phyloP scores from a whole-genome alignment of 2,888 invertebrate species.

The Neocrepidodera transversa region DNA sequence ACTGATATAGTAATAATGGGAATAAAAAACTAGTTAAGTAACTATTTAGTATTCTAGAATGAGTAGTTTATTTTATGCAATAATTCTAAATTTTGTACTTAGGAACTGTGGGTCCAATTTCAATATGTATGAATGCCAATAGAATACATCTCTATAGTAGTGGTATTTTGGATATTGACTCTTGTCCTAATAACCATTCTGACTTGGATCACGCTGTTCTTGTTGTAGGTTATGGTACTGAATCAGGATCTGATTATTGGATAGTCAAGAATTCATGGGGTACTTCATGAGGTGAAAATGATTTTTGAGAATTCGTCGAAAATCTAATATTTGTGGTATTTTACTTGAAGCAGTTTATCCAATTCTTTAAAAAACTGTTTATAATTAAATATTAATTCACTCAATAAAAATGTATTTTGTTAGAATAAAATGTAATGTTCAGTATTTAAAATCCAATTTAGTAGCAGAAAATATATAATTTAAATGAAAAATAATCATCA shows the following conservation, averaged over 20 bases:
- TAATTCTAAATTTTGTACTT: too few relatives aligned
- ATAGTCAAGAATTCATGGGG: conserved; percentile 19
- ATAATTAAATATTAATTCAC: too few relatives aligned
- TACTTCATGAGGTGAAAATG: conserved; percentile 1
- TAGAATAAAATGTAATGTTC: too few relatives aligned
- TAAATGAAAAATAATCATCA: too few relatives aligned
- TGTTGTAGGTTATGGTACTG: conserved; percentile 12
- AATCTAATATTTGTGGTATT: conserved; percentile 4
- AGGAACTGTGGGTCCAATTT: conserved; percentile 19
- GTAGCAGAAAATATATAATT: too few relatives aligned
- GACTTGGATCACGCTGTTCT: conserved; percentile 16
- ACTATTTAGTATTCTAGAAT: too few relatives aligned
- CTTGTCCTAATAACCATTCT: neutral
- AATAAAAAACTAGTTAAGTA: too few relatives aligned
- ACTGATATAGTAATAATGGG: too few relatives aligned
- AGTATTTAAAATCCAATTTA: too few relatives aligned
- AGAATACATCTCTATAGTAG: neutral
- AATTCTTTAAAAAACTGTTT: too few relatives aligned
- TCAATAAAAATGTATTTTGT: too few relatives aligned
- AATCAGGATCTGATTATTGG: conserved; percentile 5
- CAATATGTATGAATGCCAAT: conserved; percentile 2
- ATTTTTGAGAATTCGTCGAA: neutral
- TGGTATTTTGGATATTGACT: conserved; percentile 9
- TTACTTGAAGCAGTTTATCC: neutral
- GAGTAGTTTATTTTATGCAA: too few relatives aligned